phyloP scores from a whole-genome alignment of 2,888 invertebrate species.

The Margaritifera margaritifera region DNA sequence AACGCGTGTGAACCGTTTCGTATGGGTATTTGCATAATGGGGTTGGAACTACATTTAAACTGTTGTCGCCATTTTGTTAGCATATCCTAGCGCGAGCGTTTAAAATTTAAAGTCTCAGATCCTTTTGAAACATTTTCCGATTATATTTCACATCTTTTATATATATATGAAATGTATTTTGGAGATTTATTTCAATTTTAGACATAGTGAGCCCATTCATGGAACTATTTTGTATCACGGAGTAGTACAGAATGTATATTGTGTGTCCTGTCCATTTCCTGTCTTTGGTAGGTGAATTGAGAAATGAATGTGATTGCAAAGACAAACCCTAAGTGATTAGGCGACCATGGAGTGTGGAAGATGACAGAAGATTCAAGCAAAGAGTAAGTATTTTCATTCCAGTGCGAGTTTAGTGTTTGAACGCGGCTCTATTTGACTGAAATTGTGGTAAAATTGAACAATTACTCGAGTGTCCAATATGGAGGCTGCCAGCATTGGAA shows the following conservation, averaged over 20 bases:
- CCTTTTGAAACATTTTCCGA: no score
- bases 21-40: conserved; percentile 45
- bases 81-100: conserved; percentile 17
- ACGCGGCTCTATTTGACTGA: no score
- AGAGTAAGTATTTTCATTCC: conserved; percentile 51
- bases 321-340: no score
- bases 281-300: conserved; percentile 37
- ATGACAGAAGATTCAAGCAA: conserved; percentile 59
- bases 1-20: no score
- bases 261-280: conserved; percentile 48
- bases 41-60: conserved; percentile 49
- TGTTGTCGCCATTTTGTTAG: conserved; percentile 40
- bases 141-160: no score
- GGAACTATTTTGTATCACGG: conserved; percentile 38
- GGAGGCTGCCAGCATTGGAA: no score
- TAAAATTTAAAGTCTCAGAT: no score
- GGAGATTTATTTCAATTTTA: not conserved
- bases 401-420: no score
- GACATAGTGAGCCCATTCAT: not conserved
- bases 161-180: no score
- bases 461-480: no score
- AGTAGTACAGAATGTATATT: conserved; percentile 18
- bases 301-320: conserved; percentile 18
- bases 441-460: no score
- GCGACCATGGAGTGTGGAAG: conserved; percentile 50